Evolutionary conservation across 2,888 invertebrate genomes (phyloP).

Genomic region (Crepidodera aurea): DNA sequence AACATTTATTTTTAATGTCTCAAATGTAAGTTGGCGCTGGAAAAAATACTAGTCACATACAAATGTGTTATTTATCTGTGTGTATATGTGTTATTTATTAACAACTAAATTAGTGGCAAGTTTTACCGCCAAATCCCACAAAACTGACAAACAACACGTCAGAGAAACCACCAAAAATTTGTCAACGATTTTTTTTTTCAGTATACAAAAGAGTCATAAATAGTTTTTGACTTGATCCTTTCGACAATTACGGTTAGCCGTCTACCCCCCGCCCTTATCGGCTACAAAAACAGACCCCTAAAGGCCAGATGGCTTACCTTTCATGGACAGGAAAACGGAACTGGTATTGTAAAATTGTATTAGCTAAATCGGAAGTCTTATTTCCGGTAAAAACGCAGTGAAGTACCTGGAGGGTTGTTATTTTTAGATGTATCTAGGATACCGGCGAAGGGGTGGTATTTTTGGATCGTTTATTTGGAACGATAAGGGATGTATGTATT

Average conservation of each 20-base stretch:
- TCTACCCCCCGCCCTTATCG: conserved; percentile 9
- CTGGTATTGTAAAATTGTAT: conserved; percentile 47
- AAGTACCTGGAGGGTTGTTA: conserved; percentile 26
- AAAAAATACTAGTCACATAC: too few species aligned
- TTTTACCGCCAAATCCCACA: too few species aligned
- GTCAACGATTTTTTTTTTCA: conserved; percentile 21
- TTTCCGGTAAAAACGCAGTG: conserved; percentile 51
- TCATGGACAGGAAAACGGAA: conserved; percentile 48
- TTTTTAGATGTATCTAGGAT: conserved; percentile 20
- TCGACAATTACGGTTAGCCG: conserved; percentile 10
- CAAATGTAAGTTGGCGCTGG: too few species aligned
- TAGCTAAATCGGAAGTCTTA: conserved; percentile 60
- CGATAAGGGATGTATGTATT: not conserved
- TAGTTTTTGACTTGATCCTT: conserved; percentile 27
- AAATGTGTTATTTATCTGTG: too few species aligned
- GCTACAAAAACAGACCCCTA: conserved; percentile 17
- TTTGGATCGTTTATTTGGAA: not conserved
- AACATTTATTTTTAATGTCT: too few species aligned
- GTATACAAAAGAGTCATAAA: conserved; percentile 32
- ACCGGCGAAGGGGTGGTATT: conserved; percentile 1
- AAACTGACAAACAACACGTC: not conserved
- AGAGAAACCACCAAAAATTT: conserved; percentile 18
- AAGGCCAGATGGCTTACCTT: conserved; percentile 40
- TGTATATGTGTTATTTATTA: too few species aligned
- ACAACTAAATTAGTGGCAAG: too few species aligned